A percentile compares a stretch with the other conserved stretches of the same genome.
Conservation (phyloP, 23 tunicate genomes). For the Botrylloides violaceus region DNA sequence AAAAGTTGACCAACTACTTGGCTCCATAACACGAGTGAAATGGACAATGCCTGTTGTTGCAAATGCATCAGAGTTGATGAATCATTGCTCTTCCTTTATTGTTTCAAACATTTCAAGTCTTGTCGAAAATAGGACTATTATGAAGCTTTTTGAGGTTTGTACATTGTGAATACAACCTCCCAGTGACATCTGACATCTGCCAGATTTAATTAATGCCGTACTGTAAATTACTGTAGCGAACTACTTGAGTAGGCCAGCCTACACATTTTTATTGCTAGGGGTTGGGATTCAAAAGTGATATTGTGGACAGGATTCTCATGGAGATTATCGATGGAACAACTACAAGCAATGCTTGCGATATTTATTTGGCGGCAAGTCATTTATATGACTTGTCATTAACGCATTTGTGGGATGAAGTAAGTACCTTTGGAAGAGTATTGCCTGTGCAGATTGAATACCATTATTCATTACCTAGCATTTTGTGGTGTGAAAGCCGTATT, state of each 20-base stretch:
- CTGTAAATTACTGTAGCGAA: no score
- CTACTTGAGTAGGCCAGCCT: no score
- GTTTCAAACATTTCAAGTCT: background rate
- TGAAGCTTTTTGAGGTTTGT: constrained; percentile 4
- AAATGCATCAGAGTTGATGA: constrained; percentile 11
- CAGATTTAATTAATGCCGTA: no score
- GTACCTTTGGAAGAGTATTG: no score
- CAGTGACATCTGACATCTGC: no score
- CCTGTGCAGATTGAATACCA: no score
- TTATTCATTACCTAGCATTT: no score
- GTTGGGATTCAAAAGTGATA: constrained; percentile 8
- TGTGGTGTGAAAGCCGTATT: no score
- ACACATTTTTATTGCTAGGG: background rate
- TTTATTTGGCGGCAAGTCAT: background rate
- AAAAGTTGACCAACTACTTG: constrained; percentile 8
- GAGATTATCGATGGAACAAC: background rate
- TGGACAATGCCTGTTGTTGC: constrained; percentile 24
- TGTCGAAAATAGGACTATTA: background rate
- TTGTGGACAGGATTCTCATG: background rate
- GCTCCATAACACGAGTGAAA: constrained; percentile 3
- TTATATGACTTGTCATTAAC: background rate
- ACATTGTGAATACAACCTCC: background rate
- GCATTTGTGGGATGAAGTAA: background rate
- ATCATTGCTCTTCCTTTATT: constrained; percentile 2
- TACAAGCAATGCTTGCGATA: background rate